phyloP scores from a whole-genome alignment of 2,797 vertebrate genomes.

The Semaprochilodus insignis region DNA sequence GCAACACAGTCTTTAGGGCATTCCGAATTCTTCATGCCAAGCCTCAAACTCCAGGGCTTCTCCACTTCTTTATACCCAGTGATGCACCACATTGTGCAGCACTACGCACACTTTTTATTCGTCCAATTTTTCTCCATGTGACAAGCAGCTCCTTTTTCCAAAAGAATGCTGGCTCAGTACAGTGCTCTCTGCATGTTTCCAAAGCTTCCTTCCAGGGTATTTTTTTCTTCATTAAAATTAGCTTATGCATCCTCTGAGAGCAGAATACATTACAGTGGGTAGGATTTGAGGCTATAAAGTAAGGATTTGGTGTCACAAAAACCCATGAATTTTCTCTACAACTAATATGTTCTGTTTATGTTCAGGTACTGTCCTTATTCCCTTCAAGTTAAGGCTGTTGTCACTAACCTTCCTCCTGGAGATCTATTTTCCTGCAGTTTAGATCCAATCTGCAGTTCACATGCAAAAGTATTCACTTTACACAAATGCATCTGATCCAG shows the following conservation, averaged over 20 bases:
- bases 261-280: background rate
- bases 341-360: background rate
- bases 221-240: background rate
- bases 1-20: background rate
- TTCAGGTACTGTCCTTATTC: background rate
- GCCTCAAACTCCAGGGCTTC: background rate
- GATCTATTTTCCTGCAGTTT: too few relatives aligned
- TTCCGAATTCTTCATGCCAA: background rate
- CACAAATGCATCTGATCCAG: too few relatives aligned
- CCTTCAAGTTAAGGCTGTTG: too few relatives aligned
- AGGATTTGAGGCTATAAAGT: background rate
- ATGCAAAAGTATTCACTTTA: too few relatives aligned
- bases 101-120: constrained; percentile 13
- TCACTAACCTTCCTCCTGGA: too few relatives aligned
- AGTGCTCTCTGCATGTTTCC: constrained; percentile 5
- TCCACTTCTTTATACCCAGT: background rate
- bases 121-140: background rate
- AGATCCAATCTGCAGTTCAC: too few relatives aligned
- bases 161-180: constrained; percentile 1
- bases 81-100: background rate
- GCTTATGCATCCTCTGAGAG: background rate
- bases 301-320: constrained; percentile 3
- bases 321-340: constrained; percentile 4
- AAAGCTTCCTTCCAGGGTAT: background rate
- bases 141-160: background rate